Conservation (phyloP, 2,797 vertebrate genomes). For the Antrozous pallidus region DNA sequence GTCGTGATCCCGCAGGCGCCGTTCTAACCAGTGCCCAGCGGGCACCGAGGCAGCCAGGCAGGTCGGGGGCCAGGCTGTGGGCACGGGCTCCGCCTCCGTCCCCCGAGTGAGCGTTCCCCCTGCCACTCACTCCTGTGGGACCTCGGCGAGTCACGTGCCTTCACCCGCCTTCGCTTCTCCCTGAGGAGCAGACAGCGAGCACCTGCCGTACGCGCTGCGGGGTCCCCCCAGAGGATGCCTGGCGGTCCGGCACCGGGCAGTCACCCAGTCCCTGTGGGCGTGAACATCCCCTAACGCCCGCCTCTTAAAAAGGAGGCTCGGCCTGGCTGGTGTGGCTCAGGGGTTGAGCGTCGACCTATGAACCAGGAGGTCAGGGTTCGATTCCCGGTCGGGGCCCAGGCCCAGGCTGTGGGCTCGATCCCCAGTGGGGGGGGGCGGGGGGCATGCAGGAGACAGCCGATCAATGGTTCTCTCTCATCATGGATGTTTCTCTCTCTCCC, state of each 20-base stretch:
- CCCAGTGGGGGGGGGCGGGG: too few relatives aligned
- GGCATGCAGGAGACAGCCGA: too few relatives aligned
- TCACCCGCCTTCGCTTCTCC: background rate
- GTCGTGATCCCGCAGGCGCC: background rate
- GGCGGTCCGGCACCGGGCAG: background rate
- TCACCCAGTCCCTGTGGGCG: background rate
- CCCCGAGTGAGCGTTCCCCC: too few relatives aligned
- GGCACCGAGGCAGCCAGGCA: fast-evolving
- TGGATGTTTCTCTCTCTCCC: too few relatives aligned
- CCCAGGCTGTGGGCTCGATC: too few relatives aligned
- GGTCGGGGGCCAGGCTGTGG: fast-evolving
- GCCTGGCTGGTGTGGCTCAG: too few relatives aligned
- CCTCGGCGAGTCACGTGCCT: background rate
- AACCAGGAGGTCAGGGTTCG: too few relatives aligned
- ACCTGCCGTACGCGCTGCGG: background rate
- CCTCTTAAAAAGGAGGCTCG: background rate
- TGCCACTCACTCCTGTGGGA: fast-evolving
- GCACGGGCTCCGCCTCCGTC: fast-evolving
- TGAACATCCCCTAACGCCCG: too few relatives aligned
- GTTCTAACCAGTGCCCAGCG: background rate
- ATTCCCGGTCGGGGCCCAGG: too few relatives aligned
- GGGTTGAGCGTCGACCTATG: too few relatives aligned
- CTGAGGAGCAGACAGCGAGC: background rate
- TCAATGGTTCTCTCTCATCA: too few relatives aligned
- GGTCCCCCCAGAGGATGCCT: fast-evolving